Evolutionary conservation across 2,888 invertebrate species (phyloP).

Genomic region (Platycnemis pennipes): DNA sequence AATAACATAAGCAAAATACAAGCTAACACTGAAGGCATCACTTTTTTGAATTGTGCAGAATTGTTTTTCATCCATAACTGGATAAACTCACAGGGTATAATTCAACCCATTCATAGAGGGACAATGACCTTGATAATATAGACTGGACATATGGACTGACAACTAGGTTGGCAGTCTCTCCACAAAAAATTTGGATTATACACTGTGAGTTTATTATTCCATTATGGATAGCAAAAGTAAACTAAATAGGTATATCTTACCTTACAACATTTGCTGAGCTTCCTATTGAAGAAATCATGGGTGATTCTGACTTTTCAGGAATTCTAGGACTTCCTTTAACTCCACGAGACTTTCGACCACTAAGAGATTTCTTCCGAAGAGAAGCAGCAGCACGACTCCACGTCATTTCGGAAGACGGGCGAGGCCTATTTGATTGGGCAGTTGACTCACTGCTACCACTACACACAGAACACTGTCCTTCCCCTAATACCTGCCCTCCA

Average conservation of each 20-base stretch:
- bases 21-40: too few relatives aligned
- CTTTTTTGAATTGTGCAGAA: too few relatives aligned
- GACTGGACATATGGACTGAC: too few relatives aligned
- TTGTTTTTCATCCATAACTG: too few relatives aligned
- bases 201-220: too few relatives aligned
- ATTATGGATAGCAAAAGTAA: not conserved
- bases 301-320: slow-evolving; percentile 23
- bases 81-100: too few relatives aligned
- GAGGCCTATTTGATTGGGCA: slow-evolving; percentile 47
- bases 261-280: slow-evolving; percentile 58
- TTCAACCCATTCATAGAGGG: too few relatives aligned
- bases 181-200: too few relatives aligned
- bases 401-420: slow-evolving; percentile 38
- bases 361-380: slow-evolving; percentile 49
- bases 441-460: slow-evolving; percentile 74
- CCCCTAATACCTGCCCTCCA: slow-evolving; percentile 77
- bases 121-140: too few relatives aligned
- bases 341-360: slow-evolving; percentile 53
- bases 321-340: slow-evolving; percentile 49
- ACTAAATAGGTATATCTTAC: not conserved
- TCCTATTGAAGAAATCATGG: slow-evolving; percentile 44
- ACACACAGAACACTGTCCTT: slow-evolving; percentile 72
- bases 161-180: too few relatives aligned
- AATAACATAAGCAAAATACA: too few relatives aligned
- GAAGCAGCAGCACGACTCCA: slow-evolving; percentile 61